phyloP scores from a whole-genome alignment of 37 sponge, comb jelly and placozoan species.

The Ephydatia muelleri region DNA sequence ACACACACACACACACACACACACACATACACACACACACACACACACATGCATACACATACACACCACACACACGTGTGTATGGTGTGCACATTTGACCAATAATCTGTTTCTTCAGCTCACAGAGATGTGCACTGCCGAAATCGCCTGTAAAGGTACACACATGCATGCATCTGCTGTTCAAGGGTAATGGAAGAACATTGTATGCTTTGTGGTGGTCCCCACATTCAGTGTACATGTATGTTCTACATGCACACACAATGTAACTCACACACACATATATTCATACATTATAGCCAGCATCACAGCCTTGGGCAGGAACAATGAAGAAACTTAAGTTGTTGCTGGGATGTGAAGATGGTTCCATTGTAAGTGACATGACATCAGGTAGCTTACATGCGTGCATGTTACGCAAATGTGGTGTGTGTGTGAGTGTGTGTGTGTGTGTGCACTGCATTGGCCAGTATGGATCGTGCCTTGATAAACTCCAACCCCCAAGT shows the following conservation, averaged over 20 bases:
- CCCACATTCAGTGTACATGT: not conserved
- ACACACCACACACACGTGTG: no score
- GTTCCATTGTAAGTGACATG: conserved; percentile 63
- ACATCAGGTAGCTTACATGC: no score
- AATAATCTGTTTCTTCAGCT: not conserved
- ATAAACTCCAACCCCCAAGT: no score
- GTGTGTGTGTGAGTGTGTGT: not conserved
- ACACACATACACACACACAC: no score
- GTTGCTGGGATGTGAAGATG: conserved; percentile 64
- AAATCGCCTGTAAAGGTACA: not conserved
- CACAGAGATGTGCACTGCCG: not conserved
- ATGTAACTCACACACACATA: not conserved
- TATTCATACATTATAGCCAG: not conserved
- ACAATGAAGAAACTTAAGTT: conserved; percentile 50
- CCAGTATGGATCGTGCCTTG: no score
- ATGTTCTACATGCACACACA: not conserved
- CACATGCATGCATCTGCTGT: not conserved
- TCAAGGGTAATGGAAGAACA: no score
- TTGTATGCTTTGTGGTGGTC: no score
- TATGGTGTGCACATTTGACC: not conserved
- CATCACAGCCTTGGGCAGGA: conserved; percentile 17
- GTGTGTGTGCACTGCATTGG: no score
- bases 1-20: no score
- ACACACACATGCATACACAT: no score
- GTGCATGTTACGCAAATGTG: no score